A percentile compares a stretch with the other conserved stretches of the same genome.
These are phyloP conservation scores for Sebastes baramenuke DNA, from an alignment of 2,797 vertebrate species.

Conservation along the genomic window DNA sequence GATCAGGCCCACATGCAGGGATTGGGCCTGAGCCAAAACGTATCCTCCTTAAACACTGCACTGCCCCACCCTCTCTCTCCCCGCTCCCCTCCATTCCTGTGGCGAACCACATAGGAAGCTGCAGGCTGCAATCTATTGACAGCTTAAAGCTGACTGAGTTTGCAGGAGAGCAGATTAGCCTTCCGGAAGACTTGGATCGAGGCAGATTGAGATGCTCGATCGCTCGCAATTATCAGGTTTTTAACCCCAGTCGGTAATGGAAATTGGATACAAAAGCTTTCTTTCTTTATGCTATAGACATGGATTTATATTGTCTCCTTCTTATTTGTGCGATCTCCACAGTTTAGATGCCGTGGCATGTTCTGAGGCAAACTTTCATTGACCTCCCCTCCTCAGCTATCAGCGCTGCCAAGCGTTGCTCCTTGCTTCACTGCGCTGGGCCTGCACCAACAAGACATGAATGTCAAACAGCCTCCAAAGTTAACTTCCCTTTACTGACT, in stretches of 20 bases:
- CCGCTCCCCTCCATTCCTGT: constrained; percentile 68
- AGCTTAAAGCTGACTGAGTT: constrained; percentile 47
- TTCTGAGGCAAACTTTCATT: constrained; percentile 60
- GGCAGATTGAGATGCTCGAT: constrained; percentile 19
- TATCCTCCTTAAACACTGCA: constrained; percentile 66
- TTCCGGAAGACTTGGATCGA: constrained; percentile 33
- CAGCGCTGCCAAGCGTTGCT: constrained; percentile 50
- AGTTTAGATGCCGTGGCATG: constrained; percentile 12
- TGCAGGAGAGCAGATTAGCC: constrained; percentile 45
- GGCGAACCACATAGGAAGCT: constrained; percentile 65
- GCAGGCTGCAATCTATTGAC: constrained; percentile 65
- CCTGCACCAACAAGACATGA: constrained; percentile 69
- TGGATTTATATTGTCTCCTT: background rate
- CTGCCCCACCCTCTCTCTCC: constrained; percentile 56
- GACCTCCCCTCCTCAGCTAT: constrained; percentile 57
- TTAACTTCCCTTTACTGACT: constrained; percentile 42
- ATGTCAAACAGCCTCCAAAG: constrained; percentile 62
- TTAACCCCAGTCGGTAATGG: background rate
- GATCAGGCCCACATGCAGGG: constrained; percentile 61
- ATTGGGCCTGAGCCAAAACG: constrained; percentile 63
- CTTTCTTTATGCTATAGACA: background rate
- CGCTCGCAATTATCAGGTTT: background rate
- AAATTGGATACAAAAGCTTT: background rate
- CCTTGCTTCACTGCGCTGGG: constrained; percentile 52
- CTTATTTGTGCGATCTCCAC: background rate